Percentiles rank a stretch among this genome's conserved stretches.
phyloP scores from a whole-genome alignment of 2,888 invertebrate genomes.

The Aelia acuminata region DNA sequence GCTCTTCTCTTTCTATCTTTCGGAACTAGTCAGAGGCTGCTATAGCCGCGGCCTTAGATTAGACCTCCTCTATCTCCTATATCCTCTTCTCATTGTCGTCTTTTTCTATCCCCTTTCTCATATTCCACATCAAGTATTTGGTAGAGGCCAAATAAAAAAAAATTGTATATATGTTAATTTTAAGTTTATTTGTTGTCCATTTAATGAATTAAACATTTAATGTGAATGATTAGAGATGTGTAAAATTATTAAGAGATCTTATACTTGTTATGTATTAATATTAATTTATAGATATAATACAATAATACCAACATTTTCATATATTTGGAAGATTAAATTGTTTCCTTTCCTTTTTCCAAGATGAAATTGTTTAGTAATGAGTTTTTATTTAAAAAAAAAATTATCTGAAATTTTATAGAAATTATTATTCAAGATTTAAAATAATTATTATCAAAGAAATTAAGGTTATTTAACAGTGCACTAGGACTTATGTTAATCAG shows the following conservation, averaged over 20 bases:
- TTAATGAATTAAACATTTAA: slow-evolving; percentile 20
- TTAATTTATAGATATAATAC: slow-evolving; percentile 13
- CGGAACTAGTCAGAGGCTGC: slow-evolving; percentile 57
- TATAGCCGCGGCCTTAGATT: slow-evolving; percentile 55
- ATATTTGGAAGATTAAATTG: too few species aligned
- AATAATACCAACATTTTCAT: slow-evolving; percentile 19
- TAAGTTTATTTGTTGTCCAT: slow-evolving; percentile 52
- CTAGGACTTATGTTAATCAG: not conserved
- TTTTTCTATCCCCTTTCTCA: slow-evolving; percentile 38
- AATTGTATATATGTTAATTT: slow-evolving; percentile 47
- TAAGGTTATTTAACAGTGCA: not conserved
- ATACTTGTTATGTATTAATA: slow-evolving; percentile 46
- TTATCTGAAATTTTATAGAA: too few species aligned
- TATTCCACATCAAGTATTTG: not conserved
- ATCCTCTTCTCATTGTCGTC: slow-evolving; percentile 7
- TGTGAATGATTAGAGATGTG: not conserved
- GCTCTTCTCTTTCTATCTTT: slow-evolving; percentile 33
- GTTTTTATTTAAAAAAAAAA: too few species aligned
- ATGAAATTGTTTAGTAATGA: too few species aligned
- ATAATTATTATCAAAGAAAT: not conserved
- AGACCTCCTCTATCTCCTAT: slow-evolving; percentile 38
- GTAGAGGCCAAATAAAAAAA: slow-evolving; percentile 10
- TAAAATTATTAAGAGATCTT: slow-evolving; percentile 27
- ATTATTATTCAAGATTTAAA: not conserved
- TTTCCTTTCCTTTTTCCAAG: too few species aligned